Conservation (phyloP, 2,888 invertebrate species). For the Lepidocyrtoides sp. region DNA sequence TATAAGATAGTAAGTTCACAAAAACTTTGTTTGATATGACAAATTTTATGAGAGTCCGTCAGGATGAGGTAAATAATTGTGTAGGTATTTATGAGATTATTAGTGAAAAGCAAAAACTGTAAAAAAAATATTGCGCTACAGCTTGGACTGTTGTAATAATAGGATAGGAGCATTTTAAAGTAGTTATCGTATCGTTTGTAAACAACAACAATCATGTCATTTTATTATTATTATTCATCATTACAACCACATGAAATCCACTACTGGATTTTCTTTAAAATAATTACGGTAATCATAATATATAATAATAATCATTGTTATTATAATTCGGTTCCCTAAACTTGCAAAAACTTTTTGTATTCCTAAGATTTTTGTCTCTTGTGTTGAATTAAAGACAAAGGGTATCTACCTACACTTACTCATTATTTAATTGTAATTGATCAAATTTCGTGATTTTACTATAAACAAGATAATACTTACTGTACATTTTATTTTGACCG, state of each 20-base stretch:
- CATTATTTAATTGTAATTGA: background rate
- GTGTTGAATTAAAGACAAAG: conserved; percentile 19
- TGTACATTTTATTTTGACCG: background rate
- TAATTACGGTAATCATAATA: conserved; percentile 39
- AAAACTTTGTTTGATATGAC: too few relatives aligned
- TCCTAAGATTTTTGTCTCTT: conserved; percentile 5
- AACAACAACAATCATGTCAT: conserved; percentile 75
- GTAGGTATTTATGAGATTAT: too few relatives aligned
- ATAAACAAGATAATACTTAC: conserved; percentile 10
- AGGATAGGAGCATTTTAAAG: too few relatives aligned
- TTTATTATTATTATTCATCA: conserved; percentile 78
- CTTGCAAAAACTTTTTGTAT: conserved; percentile 25
- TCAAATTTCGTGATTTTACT: conserved; percentile 16
- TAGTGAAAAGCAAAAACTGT: too few relatives aligned
- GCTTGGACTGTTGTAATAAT: too few relatives aligned
- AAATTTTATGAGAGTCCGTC: too few relatives aligned
- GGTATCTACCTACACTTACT: background rate
- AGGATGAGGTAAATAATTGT: too few relatives aligned
- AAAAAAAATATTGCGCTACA: too few relatives aligned
- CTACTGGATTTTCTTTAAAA: conserved; percentile 22
- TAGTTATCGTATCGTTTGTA: too few relatives aligned
- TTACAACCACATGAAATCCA: conserved; percentile 74
- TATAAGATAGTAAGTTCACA: too few relatives aligned
- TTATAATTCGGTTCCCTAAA: conserved; percentile 78
- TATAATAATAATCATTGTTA: conserved; percentile 49